Conservation (phyloP, 2,113 vertebrate species). For the Hyperoodon ampullatus region DNA sequence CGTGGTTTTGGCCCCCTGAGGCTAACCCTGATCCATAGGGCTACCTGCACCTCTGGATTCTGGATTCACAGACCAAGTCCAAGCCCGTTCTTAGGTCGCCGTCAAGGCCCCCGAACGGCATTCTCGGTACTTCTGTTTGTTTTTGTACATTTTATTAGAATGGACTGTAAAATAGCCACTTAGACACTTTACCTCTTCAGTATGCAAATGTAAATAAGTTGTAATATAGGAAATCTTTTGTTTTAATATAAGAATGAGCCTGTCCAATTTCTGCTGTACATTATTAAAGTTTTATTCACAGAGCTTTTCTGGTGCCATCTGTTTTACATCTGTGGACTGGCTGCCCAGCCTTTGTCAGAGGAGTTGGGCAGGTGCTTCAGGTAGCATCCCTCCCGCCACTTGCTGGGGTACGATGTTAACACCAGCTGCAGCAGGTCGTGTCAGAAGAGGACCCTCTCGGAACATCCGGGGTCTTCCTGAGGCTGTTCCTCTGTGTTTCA, state of each 20-base stretch:
- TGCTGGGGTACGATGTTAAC: background rate
- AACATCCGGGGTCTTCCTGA: background rate
- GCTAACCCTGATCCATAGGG: slow-evolving; percentile 60
- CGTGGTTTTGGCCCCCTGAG: slow-evolving; percentile 31
- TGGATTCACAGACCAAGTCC: slow-evolving; percentile 75
- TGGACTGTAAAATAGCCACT: slow-evolving; percentile 91
- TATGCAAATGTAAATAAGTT: slow-evolving; percentile 92
- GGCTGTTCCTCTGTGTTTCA: background rate
- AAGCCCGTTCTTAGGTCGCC: slow-evolving; percentile 68
- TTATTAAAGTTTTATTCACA: slow-evolving; percentile 91
- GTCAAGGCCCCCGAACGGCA: slow-evolving; percentile 67
- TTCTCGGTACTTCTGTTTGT: slow-evolving; percentile 84
- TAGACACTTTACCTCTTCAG: slow-evolving; percentile 94
- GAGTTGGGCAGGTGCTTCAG: background rate
- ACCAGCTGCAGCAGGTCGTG: background rate
- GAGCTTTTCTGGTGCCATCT: slow-evolving; percentile 46
- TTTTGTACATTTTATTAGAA: slow-evolving; percentile 89
- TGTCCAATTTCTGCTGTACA: slow-evolving; percentile 91
- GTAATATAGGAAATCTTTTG: slow-evolving; percentile 91
- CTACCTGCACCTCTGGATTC: slow-evolving; percentile 66
- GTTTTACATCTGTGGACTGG: background rate
- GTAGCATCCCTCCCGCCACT: background rate
- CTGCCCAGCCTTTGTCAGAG: background rate
- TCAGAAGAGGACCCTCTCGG: background rate
- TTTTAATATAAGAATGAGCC: slow-evolving; percentile 91